Evolutionary conservation across 2,797 vertebrate species (phyloP).

Genomic region (Antrozous pallidus): DNA sequence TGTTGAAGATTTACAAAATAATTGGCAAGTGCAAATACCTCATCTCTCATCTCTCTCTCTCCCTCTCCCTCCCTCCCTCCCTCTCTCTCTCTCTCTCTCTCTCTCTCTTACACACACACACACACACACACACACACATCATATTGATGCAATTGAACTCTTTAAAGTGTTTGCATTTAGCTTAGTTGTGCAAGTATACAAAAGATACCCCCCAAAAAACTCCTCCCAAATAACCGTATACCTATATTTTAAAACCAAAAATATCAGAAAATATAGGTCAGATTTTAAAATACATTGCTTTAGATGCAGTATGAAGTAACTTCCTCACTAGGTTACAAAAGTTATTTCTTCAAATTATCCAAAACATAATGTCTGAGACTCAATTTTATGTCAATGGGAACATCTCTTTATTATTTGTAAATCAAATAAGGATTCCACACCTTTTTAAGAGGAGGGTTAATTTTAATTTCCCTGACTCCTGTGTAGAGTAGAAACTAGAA

Average conservation of each 20-base stretch:
- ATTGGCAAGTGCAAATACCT: background rate
- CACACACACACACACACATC: background rate
- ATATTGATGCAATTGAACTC: background rate
- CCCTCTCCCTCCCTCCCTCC: no score
- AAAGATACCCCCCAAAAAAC: background rate
- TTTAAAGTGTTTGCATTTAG: background rate
- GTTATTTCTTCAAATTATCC: constrained; percentile 1
- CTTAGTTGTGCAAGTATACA: background rate
- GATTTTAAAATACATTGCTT: background rate
- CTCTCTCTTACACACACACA: background rate
- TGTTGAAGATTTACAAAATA: background rate
- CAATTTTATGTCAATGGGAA: background rate
- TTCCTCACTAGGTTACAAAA: background rate
- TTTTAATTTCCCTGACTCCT: background rate
- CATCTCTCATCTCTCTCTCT: background rate
- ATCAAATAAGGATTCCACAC: background rate
- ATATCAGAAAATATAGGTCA: background rate
- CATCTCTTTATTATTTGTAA: background rate
- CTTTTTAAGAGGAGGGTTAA: background rate
- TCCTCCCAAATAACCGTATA: background rate
- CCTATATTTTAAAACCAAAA: background rate
- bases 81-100: no score
- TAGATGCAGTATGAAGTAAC: background rate
- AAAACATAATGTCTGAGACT: background rate
- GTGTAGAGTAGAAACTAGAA: background rate